Evolutionary conservation across 2,888 invertebrate species (phyloP).

Genomic region (Himalopsyche kuldschensis): DNA sequence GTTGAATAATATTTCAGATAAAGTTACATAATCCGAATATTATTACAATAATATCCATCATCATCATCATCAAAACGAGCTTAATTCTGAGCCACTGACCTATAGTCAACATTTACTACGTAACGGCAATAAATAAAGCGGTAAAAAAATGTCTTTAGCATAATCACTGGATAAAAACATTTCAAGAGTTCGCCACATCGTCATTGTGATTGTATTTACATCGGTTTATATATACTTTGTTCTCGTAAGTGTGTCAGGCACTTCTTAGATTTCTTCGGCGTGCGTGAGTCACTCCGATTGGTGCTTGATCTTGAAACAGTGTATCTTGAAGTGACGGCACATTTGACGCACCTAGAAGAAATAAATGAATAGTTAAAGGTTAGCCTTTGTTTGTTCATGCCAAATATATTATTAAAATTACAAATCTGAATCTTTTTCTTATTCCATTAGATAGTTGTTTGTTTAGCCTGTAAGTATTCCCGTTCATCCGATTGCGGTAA

Average conservation of each 20-base stretch:
- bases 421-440: no score
- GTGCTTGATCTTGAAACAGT: slow-evolving; percentile 72
- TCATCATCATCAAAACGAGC: neutral
- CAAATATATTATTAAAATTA: no score
- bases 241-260: neutral
- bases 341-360: slow-evolving; percentile 84
- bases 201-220: neutral
- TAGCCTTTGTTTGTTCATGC: no score
- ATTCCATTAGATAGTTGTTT: no score
- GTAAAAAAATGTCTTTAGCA: neutral
- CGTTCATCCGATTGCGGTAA: no score
- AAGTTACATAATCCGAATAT: neutral
- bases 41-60: neutral
- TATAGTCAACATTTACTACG: neutral
- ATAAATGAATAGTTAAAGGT: slow-evolving; percentile 32
- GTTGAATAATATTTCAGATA: neutral
- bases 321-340: slow-evolving; percentile 90
- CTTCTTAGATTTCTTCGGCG: neutral
- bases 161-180: neutral
- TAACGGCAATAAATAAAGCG: neutral
- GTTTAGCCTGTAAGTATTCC: no score
- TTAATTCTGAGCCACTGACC: neutral
- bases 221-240: neutral
- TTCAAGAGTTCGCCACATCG: neutral
- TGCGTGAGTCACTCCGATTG: slow-evolving; percentile 51